phyloP scores from a whole-genome alignment of 2,797 vertebrate species.

The Australoheros facetus region DNA sequence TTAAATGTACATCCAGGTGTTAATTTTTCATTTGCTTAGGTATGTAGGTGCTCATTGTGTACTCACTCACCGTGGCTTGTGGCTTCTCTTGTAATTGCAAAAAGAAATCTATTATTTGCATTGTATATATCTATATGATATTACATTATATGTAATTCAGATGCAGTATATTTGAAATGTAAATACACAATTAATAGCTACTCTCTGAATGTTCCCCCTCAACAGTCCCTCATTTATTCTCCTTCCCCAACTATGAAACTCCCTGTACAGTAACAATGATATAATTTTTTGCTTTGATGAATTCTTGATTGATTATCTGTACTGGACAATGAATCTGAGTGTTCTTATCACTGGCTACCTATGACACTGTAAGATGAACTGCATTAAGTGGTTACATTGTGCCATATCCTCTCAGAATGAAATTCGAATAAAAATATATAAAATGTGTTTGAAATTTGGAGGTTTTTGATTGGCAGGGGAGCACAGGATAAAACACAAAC shows the following conservation, averaged over 20 bases:
- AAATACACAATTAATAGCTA: conserved; percentile 80
- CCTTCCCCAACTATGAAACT: conserved; percentile 41
- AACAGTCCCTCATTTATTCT: conserved; percentile 24
- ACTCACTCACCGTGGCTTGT: conserved; percentile 77
- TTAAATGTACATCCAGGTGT: conserved; percentile 65
- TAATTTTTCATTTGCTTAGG: conserved; percentile 70
- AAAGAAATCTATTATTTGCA: conserved; percentile 71
- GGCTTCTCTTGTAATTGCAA: conserved; percentile 75
- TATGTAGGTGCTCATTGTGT: conserved; percentile 74
- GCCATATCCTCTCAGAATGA: conserved; percentile 78
- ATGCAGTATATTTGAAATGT: conserved; percentile 80
- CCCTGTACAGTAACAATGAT: conserved; percentile 76
- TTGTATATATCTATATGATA: conserved; percentile 80
- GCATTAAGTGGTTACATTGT: conserved; percentile 78
- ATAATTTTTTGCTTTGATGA: conserved; percentile 68
- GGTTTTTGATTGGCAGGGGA: background rate
- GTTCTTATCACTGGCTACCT: conserved; percentile 62
- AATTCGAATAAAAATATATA: conserved; percentile 78
- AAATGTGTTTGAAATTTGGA: conserved; percentile 46
- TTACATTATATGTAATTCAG: conserved; percentile 72
- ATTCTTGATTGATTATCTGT: conserved; percentile 71
- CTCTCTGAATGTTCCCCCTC: conserved; percentile 72
- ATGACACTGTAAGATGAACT: conserved; percentile 68
- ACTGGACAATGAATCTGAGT: conserved; percentile 67
- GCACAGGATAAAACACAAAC: conserved; percentile 12